phyloP scores from a whole-genome alignment of 37 sponge, comb jelly and placozoan genomes.

The Crambe crambe region DNA sequence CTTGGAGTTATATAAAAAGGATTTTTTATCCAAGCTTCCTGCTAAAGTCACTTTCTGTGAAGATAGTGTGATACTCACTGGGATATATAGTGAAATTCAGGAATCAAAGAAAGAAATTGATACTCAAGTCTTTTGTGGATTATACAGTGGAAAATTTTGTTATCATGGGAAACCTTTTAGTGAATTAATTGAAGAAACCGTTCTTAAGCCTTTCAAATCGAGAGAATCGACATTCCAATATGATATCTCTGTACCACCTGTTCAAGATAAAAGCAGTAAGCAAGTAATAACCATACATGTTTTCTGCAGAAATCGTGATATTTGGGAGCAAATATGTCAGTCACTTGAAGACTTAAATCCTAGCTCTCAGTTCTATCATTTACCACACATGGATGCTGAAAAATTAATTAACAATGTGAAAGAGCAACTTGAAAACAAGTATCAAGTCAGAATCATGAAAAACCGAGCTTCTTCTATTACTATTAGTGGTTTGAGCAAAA shows the following conservation, averaged over 20 bases:
- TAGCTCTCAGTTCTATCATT: neutral
- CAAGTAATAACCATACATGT: constrained; percentile 3
- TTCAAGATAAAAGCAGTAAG: neutral
- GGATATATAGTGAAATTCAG: neutral
- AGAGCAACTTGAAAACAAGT: constrained; percentile 9
- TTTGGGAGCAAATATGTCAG: constrained; percentile 3
- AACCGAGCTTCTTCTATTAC: neutral
- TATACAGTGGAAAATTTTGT: neutral
- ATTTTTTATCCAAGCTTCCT: neutral
- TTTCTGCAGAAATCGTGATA: constrained; percentile 17
- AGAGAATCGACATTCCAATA: neutral
- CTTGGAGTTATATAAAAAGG: neutral
- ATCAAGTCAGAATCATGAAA: constrained; percentile 30
- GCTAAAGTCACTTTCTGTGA: neutral
- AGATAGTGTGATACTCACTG: neutral
- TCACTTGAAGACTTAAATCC: constrained; percentile 22
- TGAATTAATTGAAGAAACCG: constrained; percentile 19
- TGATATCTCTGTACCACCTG: neutral
- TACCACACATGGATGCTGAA: neutral
- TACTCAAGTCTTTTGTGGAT: neutral
- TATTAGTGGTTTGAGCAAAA: constrained; percentile 33
- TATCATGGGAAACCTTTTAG: constrained; percentile 4
- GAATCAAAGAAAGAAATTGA: neutral
- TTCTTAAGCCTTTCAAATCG: neutral
- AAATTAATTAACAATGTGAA: constrained; percentile 7